Conservation (phyloP, 2,113 vertebrate species). For the Chauna torquata region DNA sequence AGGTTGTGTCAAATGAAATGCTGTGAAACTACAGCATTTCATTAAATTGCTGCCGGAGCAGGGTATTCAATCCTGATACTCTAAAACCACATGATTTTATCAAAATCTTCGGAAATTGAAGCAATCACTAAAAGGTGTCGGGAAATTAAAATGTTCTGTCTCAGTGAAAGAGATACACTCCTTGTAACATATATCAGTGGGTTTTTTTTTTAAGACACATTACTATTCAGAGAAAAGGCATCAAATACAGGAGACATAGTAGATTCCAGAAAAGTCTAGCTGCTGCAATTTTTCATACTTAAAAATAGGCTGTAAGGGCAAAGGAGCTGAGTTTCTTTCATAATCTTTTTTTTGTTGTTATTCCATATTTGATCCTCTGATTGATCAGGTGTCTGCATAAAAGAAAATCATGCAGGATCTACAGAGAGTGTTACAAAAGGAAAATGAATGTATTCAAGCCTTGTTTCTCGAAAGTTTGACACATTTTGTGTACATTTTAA, state of each 20-base stretch:
- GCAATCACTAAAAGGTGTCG: conserved; percentile 92
- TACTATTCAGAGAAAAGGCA: conserved; percentile 83
- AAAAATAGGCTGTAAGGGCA: conserved; percentile 60
- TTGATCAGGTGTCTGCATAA: neutral
- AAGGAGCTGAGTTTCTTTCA: neutral
- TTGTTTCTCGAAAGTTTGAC: neutral
- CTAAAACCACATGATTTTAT: conserved; percentile 90
- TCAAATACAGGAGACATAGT: conserved; percentile 72
- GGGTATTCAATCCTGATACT: conserved; percentile 83
- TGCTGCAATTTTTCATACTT: conserved; percentile 76
- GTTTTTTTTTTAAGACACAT: conserved; percentile 80
- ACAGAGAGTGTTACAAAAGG: neutral
- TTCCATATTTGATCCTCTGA: neutral
- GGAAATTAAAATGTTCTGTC: conserved; percentile 93
- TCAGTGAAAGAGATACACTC: conserved; percentile 86
- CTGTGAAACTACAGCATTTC: conserved; percentile 81
- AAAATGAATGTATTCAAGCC: neutral
- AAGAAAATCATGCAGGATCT: conserved; percentile 36
- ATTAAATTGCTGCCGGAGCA: conserved; percentile 81
- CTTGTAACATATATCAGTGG: conserved; percentile 88
- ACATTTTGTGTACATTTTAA: neutral
- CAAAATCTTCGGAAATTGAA: conserved; percentile 96
- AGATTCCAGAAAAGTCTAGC: conserved; percentile 76
- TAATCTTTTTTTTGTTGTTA: neutral
- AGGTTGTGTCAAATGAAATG: conserved; percentile 84